phyloP scores from a whole-genome alignment of 2,888 invertebrate genomes.

The Lampropteryx suffumata region DNA sequence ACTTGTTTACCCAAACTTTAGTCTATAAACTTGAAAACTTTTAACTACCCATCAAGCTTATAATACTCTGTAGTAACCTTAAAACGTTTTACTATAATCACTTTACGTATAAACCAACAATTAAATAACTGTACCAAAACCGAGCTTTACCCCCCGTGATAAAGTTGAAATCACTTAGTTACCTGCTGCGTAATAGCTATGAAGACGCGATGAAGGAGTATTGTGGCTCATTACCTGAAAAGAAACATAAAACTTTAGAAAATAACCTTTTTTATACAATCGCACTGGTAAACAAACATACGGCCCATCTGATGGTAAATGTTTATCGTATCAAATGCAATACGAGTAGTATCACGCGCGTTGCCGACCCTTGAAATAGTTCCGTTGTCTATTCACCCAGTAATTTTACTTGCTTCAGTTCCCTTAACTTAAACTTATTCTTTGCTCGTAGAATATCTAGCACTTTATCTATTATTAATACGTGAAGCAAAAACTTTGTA shows the following conservation, averaged over 20 bases:
- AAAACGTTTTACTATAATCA: conserved; percentile 1
- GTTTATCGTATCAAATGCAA: no score
- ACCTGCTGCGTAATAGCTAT: no score
- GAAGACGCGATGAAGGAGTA: conserved; percentile 3
- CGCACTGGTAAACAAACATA: no score
- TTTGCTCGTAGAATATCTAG: no score
- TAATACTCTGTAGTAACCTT: not conserved
- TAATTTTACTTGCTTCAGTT: no score
- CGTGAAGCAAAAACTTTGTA: no score
- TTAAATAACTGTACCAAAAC: not conserved
- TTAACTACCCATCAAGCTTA: not conserved
- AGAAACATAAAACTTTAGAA: conserved; percentile 8
- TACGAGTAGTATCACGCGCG: no score
- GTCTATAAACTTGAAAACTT: conserved; percentile 1
- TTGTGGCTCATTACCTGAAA: conserved; percentile 21
- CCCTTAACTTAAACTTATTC: no score
- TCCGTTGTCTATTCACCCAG: no score
- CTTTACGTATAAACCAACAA: conserved; percentile 3
- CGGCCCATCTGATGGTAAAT: no score
- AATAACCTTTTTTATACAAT: not conserved
- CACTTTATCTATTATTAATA: no score
- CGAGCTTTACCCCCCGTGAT: conserved; percentile 7
- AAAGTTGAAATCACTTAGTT: conserved; percentile 21
- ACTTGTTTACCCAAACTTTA: not conserved
- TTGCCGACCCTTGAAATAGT: no score